A percentile compares a stretch with the other conserved stretches of the same genome.
phyloP scores from a whole-genome alignment of 2,797 vertebrate genomes.

The Trichosurus vulpecula region DNA sequence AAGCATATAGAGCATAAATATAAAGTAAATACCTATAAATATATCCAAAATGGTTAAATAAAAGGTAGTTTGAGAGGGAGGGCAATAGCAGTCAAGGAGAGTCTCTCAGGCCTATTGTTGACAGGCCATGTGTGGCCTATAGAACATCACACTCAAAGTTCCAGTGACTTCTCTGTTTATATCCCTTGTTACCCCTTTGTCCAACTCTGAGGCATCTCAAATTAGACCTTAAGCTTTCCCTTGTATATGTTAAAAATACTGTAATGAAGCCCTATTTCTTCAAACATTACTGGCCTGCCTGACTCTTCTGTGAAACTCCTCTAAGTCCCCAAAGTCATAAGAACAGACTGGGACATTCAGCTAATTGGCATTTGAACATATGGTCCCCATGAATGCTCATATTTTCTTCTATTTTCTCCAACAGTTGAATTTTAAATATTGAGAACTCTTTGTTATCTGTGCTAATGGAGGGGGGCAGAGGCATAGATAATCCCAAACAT shows the following conservation, averaged over 20 bases:
- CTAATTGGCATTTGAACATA: slow-evolving; percentile 11
- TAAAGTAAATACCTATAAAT: background rate
- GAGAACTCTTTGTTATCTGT: slow-evolving; percentile 35
- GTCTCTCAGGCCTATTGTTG: background rate
- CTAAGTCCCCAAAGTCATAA: background rate
- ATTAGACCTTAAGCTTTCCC: background rate
- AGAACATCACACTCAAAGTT: background rate
- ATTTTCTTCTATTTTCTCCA: slow-evolving; percentile 22
- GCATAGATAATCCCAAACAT: slow-evolving; percentile 34
- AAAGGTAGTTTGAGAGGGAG: background rate
- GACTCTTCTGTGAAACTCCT: background rate
- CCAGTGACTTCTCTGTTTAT: background rate
- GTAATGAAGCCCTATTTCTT: background rate
- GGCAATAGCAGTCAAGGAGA: background rate
- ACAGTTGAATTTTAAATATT: slow-evolving; percentile 50
- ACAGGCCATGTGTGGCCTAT: background rate
- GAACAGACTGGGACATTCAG: background rate
- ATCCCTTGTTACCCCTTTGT: background rate
- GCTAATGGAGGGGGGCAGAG: slow-evolving; percentile 42
- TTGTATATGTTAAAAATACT: background rate
- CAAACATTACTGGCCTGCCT: background rate
- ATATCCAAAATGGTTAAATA: background rate
- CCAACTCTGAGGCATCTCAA: background rate
- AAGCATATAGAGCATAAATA: background rate
- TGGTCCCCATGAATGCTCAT: slow-evolving; percentile 4